Evolutionary conservation across 2,888 invertebrate species (phyloP), one percentile per base, ranked within the genome.

Genomic region (Drosophila villosipedis): DNA sequence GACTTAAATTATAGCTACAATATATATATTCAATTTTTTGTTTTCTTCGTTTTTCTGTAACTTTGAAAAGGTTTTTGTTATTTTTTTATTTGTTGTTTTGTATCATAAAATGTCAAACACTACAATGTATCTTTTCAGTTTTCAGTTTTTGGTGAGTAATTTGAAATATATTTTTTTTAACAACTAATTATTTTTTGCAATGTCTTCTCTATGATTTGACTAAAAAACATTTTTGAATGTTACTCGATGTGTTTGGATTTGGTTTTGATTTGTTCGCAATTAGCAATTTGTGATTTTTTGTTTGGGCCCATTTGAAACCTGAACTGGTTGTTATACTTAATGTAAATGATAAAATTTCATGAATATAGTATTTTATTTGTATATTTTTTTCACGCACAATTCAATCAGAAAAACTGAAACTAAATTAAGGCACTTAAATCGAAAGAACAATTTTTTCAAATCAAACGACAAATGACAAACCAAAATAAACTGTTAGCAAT

Each of bases 221-320:
- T 89, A 80, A 83, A 87, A 82, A 90, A 90, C 83, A 87, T 87
- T 82, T 86, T 82, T 88, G 74, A 84, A 86, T 86, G 82, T 75
- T 79, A 71, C 71, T 88, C 91, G 85, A 90, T 88, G 89, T 89
- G 81, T 88, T 80, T 66, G 69, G 68, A 68, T 73, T 80, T 35
- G 28, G 64, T 33, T 71, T 73, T 64, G 54, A 81, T 82, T 83
- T 68, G 61, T 60, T 62, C 60, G 67, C 69, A 31, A 31, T 79
- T 76, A 39, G 66, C 39, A 39, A 65, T 63, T 68, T 62, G 58
- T 58, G 53, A 64, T 61, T 79, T 71, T 43, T 72, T 70, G 6
- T 67, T 77, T 91, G 89, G 89, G 91, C 89, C 89, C 89, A 73
- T 79, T 82, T 90, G 89, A 90, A 90, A 90, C 89, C 89, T 90